Evolutionary conservation across 2,797 vertebrate genomes (phyloP).

Genomic region (Micromesistius poutassou): DNA sequence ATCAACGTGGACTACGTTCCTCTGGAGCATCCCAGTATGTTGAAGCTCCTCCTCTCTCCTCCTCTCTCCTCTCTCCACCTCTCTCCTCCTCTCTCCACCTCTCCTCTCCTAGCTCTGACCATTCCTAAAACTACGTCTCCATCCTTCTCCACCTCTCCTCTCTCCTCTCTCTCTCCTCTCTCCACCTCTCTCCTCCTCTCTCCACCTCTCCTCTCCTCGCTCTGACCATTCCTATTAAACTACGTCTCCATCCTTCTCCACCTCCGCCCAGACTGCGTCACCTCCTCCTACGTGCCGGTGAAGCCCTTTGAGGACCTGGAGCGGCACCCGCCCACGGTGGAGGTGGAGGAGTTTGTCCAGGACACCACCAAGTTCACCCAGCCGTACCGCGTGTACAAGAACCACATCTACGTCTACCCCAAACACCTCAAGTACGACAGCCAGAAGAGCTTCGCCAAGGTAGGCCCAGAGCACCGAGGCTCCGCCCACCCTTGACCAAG

Average conservation of each 20-base stretch:
- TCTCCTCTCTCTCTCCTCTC: no score
- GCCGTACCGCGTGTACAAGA: conserved; percentile 90
- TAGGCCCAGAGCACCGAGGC: conserved; percentile 35
- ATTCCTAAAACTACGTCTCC: no score
- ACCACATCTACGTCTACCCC: conserved; percentile 97
- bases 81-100: no score
- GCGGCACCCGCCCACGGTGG: conserved; percentile 83
- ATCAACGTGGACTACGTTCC: conserved; percentile 86
- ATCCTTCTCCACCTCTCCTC: no score
- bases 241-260: neutral
- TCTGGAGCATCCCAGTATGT: conserved; percentile 93
- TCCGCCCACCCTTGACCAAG: no score
- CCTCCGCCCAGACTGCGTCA: conserved; percentile 83
- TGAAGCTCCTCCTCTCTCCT: neutral
- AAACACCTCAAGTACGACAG: conserved; percentile 97
- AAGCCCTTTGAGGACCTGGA: conserved; percentile 85
- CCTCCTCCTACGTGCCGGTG: conserved; percentile 89
- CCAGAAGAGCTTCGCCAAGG: conserved; percentile 98
- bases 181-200: no score
- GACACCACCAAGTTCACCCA: conserved; percentile 88
- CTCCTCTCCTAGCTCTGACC: no score
- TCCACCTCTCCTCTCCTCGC: neutral
- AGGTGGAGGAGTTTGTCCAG: conserved; percentile 94
- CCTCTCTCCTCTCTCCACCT: no score
- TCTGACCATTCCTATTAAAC: neutral